Percentiles rank a stretch among this genome's conserved stretches.
phyloP scores from a whole-genome alignment of 2,113 vertebrate species.

The Lophura nycthemera region DNA sequence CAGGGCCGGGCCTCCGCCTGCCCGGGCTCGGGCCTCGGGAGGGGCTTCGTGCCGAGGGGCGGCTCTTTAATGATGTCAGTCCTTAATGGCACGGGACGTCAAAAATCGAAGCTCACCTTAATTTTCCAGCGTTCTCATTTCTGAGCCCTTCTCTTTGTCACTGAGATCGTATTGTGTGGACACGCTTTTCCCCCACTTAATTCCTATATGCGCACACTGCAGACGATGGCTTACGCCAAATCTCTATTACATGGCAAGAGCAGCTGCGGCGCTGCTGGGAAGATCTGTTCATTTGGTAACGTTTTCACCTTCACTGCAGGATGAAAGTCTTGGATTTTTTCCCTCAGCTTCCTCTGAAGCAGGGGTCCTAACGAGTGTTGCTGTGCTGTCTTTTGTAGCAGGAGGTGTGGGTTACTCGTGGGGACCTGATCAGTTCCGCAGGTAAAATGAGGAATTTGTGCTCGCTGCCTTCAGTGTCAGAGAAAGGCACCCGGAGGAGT shows the following conservation, averaged over 20 bases:
- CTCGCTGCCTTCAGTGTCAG: not conserved
- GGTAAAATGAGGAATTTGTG: not conserved
- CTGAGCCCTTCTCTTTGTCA: not conserved
- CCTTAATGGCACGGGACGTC: not conserved
- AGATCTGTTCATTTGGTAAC: slow-evolving; percentile 10
- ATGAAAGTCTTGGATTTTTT: not conserved
- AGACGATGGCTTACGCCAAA: not conserved
- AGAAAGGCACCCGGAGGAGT: slow-evolving; percentile 11
- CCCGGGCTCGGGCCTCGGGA: no score
- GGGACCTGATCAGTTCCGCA: not conserved
- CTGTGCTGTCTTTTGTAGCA: not conserved
- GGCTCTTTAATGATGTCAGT: not conserved
- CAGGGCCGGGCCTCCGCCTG: no score
- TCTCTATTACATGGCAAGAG: not conserved
- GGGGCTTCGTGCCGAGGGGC: not conserved
- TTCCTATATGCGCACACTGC: not conserved
- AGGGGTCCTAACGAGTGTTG: not conserved
- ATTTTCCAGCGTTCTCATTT: not conserved
- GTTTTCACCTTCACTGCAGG: slow-evolving; percentile 7
- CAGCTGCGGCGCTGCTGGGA: not conserved
- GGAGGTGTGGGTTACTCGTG: slow-evolving; percentile 16
- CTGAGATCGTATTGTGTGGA: not conserved
- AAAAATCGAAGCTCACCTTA: not conserved
- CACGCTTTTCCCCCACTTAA: not conserved
- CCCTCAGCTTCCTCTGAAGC: not conserved